Conservation (phyloP, 1,140 invertebrate genomes). For the Drosophila azteca region DNA sequence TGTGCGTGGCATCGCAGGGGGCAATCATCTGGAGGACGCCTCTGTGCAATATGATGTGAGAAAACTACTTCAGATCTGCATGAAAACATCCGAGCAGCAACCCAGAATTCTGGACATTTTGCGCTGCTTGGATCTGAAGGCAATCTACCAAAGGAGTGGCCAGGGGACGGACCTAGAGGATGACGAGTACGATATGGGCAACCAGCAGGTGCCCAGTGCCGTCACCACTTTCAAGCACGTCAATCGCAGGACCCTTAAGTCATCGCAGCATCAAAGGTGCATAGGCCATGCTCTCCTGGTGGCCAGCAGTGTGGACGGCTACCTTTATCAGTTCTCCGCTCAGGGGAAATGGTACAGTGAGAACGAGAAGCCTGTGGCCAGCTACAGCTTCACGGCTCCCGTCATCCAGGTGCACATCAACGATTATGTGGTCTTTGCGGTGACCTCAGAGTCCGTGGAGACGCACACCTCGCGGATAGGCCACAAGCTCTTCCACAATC, state of each 20-base stretch:
- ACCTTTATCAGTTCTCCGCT: constrained; percentile 79
- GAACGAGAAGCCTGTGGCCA: constrained; percentile 79
- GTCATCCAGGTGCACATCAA: constrained; percentile 88
- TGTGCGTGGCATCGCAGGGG: constrained; percentile 69
- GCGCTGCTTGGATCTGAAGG: constrained; percentile 77
- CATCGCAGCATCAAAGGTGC: constrained; percentile 68
- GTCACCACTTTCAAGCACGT: constrained; percentile 77
- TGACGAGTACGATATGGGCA: constrained; percentile 80
- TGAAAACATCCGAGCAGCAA: constrained; percentile 72
- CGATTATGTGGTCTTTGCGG: constrained; percentile 88
- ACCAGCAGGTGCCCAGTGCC: constrained; percentile 77
- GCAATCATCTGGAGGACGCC: constrained; percentile 57
- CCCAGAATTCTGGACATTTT: constrained; percentile 71
- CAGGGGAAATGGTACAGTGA: constrained; percentile 83
- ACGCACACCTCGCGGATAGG: constrained; percentile 89
- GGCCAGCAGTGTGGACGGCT: constrained; percentile 78
- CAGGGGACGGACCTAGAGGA: constrained; percentile 53
- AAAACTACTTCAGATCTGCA: constrained; percentile 77
- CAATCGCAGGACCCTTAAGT: constrained; percentile 73
- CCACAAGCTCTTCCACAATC: constrained; percentile 85
- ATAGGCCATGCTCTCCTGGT: constrained; percentile 73
- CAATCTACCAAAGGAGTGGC: constrained; percentile 72
- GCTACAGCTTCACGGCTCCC: constrained; percentile 89
- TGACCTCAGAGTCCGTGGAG: constrained; percentile 91
- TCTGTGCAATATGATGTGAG: constrained; percentile 76